Conservation (phyloP, 2,113 vertebrate genomes). For the Phrynocephalus versicolor region DNA sequence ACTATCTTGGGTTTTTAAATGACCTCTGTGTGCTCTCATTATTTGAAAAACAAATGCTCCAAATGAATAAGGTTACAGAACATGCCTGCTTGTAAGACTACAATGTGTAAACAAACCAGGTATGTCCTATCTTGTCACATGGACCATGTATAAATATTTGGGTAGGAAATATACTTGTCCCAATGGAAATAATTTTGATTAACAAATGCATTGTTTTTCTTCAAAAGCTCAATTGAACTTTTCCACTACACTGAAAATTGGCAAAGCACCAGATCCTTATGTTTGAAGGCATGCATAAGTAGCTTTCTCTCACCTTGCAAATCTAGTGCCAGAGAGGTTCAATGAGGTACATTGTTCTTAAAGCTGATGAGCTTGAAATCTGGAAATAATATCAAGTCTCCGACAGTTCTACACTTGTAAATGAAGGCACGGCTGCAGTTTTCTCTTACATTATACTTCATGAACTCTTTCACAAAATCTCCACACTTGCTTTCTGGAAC, state of each 20-base stretch:
- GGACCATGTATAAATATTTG: background rate
- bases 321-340: background rate
- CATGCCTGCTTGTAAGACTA: background rate
- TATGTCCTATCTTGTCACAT: background rate
- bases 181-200: conserved; percentile 2
- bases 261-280: background rate
- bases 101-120: conserved; percentile 5
- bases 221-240: background rate
- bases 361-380: background rate
- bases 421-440: background rate
- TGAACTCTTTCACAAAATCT: no score
- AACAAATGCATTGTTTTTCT: background rate
- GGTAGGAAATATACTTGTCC: background rate
- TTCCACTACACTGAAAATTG: background rate
- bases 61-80: background rate
- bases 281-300: background rate
- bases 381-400: background rate
- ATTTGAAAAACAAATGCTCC: background rate
- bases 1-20: background rate
- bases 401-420: background rate
- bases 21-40: background rate
- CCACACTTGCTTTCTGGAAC: no score
- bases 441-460: no score
- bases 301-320: background rate
- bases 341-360: no score